Percentiles rank a stretch among this genome's conserved stretches.
These are phyloP conservation scores for Drosophila rhopaloa DNA, from an alignment of 1,140 invertebrate genomes.

Conservation along the genomic window DNA sequence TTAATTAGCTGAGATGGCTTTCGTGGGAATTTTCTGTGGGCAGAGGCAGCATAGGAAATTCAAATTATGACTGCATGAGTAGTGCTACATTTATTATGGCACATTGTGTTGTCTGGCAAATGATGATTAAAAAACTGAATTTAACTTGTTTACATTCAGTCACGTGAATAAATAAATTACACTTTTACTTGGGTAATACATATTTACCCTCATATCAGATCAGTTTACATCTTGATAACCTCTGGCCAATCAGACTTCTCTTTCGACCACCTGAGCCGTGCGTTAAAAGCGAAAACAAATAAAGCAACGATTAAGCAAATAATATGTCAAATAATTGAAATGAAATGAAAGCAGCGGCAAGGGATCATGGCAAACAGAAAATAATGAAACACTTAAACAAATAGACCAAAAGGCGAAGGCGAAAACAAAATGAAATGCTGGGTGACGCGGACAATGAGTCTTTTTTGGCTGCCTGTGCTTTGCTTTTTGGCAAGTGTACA, in stretches of 20 bases:
- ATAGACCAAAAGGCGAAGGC: constrained; percentile 46
- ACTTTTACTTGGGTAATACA: constrained; percentile 6
- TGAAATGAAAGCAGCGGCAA: constrained; percentile 33
- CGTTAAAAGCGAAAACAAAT: constrained; percentile 35
- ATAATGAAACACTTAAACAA: constrained; percentile 73
- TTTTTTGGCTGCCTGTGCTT: constrained; percentile 34
- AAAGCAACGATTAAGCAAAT: constrained; percentile 57
- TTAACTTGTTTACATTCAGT: constrained; percentile 16
- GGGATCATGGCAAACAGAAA: constrained; percentile 24
- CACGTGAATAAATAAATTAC: constrained; percentile 22
- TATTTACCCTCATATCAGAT: constrained; percentile 9
- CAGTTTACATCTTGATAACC: constrained; percentile 21
- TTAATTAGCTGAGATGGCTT: constrained; percentile 15
- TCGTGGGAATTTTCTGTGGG: constrained; percentile 29
- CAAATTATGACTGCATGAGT: background rate
- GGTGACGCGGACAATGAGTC: constrained; percentile 61
- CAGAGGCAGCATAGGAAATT: constrained; percentile 8
- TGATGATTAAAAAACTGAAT: background rate
- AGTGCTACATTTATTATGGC: background rate
- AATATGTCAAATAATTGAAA: constrained; percentile 50
- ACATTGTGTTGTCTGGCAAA: background rate
- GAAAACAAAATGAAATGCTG: constrained; percentile 45
- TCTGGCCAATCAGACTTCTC: constrained; percentile 5
- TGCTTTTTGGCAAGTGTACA: constrained; percentile 59
- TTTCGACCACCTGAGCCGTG: constrained; percentile 22